Conservation (phyloP, 2,113 vertebrate species). For the Salvator merianae region DNA sequence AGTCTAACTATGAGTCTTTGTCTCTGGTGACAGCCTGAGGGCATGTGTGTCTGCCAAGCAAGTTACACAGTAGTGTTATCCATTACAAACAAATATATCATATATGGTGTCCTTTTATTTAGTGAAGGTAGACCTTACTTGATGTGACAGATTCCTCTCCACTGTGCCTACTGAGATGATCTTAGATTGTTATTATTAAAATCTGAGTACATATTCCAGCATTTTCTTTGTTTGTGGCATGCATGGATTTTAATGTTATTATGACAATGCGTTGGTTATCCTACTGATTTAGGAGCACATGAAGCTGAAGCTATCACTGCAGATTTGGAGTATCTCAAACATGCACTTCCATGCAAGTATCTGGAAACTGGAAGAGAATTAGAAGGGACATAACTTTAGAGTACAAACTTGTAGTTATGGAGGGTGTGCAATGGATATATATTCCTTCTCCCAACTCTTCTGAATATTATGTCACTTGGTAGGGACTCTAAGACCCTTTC, state of each 20-base stretch:
- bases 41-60: constrained; percentile 28
- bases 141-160: background rate
- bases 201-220: background rate
- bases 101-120: background rate
- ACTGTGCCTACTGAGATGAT: background rate
- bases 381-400: background rate
- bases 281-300: background rate
- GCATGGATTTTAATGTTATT: background rate
- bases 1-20: constrained; percentile 36
- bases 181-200: background rate
- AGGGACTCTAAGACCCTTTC: no score
- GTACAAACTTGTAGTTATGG: background rate
- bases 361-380: background rate
- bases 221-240: background rate
- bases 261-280: background rate
- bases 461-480: no score
- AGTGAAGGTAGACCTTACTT: background rate
- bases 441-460: no score
- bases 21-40: constrained; percentile 29
- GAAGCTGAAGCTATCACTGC: background rate
- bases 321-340: background rate
- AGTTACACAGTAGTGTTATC: constrained; percentile 23
- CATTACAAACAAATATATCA: constrained; percentile 21
- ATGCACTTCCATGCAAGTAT: background rate
- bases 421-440: background rate